Base-by-base conservation (phyloP, 2,797 vertebrate genomes). In the Sphaeramia orbicularis region DNA sequence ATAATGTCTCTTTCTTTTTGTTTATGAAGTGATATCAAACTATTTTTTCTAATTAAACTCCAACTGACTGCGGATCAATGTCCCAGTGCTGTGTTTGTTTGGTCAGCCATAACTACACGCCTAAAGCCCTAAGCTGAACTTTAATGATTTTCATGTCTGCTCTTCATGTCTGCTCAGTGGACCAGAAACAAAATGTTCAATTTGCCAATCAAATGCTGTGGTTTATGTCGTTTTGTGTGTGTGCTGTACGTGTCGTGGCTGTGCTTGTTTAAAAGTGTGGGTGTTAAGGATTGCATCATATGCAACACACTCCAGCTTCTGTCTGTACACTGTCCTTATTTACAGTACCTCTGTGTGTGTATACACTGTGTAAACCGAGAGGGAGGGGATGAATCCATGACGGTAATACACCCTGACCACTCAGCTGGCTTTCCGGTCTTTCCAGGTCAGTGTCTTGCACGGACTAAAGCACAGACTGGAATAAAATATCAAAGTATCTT, bases 141-240 rank as follows among this genome's bases (percentile, higher is more conserved):
- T 69, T 15, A 89, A 89, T 66, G 85, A 87, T 85, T 84, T 83
- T 72, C 70, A 81, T 57, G 80, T 69, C 74, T 75, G 64, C 37
- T n/a, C 48, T 66, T 56, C 47, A 43, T 45, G 70, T 57, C 24
- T 67, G 78, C 48, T 84, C 76, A 74, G 65, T 83, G 68, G 55
- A 78, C 74, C 18, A 7, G 37, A 78, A 12, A 60, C 44, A 73
- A 65, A 60, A 81, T 45, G 58, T 65, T 69, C 60, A 74, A 85
- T 88, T 88, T 90, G 76, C 73, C 78, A 82, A 71, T 45, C 84
- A 88, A 86, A 89, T 41, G 21, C 10, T 75, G 74, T 64, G 74
- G 83, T n/a, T 62, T 30, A 35, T 41, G 32, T 81, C 45, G 36
- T 37, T 76, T 62, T 38, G 54, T 65, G 56, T 65, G 56, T 41